These are phyloP conservation scores for Sceloporus tristichus DNA, from an alignment of 2,113 vertebrate genomes.

Conservation along the genomic window DNA sequence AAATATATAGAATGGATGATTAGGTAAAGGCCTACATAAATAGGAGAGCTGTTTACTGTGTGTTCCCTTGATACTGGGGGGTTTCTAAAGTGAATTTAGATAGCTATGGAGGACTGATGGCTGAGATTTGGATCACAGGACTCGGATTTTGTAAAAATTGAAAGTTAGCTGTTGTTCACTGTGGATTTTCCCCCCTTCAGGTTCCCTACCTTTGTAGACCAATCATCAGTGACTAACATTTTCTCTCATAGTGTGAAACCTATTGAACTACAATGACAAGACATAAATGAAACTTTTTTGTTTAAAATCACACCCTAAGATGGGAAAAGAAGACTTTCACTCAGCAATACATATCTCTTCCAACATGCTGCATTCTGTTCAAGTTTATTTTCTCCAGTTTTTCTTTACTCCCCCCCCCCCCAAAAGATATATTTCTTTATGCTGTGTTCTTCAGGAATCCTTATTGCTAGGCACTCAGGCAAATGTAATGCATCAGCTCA, in stretches of 20 bases:
- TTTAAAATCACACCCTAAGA: slow-evolving; percentile 37
- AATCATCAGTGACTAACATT: slow-evolving; percentile 27
- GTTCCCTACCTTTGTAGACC: slow-evolving; percentile 11
- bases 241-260: slow-evolving; percentile 22
- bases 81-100: neutral
- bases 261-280: slow-evolving; percentile 43
- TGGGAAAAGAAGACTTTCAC: slow-evolving; percentile 25
- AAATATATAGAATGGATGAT: neutral
- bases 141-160: neutral
- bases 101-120: neutral
- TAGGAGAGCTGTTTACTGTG: neutral
- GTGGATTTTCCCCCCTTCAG: slow-evolving; percentile 16
- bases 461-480: slow-evolving; percentile 24
- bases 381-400: slow-evolving; percentile 21
- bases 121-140: neutral
- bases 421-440: slow-evolving; percentile 26
- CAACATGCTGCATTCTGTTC: slow-evolving; percentile 9
- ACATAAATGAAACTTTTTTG: slow-evolving; percentile 26
- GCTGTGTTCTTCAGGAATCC: neutral
- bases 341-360: neutral
- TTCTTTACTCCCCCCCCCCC: neutral
- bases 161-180: neutral
- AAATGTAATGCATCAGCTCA: slow-evolving; percentile 16
- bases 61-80: neutral
- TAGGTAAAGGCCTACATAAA: neutral